phyloP scores from a whole-genome alignment of 2,797 vertebrate genomes.

The Phalanger gymnotis region DNA sequence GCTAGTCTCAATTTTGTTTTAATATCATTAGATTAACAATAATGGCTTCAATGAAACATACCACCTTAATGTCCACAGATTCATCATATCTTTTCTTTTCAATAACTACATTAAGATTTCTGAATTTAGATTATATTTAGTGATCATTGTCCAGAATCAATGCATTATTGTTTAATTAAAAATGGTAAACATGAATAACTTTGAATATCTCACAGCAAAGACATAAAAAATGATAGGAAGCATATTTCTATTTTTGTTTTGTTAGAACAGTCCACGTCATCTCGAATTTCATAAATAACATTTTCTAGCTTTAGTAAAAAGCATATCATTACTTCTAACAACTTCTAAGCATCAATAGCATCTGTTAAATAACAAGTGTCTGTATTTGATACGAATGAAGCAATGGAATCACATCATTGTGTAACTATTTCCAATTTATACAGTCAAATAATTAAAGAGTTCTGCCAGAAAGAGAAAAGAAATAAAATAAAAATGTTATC shows the following conservation, averaged over 20 bases:
- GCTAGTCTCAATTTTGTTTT: not conserved
- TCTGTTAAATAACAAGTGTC: not conserved
- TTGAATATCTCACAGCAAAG: not conserved
- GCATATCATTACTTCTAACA: not conserved
- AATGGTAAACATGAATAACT: constrained; percentile 30
- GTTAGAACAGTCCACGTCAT: not conserved
- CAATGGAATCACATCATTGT: not conserved
- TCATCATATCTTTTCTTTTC: constrained; percentile 33
- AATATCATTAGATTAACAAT: constrained; percentile 38
- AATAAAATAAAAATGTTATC: not conserved
- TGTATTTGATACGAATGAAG: not conserved
- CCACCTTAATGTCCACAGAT: constrained; percentile 8
- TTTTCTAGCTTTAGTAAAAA: constrained; percentile 8
- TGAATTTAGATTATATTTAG: constrained; percentile 55
- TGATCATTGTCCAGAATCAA: not conserved
- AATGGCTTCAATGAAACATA: constrained; percentile 4
- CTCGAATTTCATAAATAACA: constrained; percentile 38
- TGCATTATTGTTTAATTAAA: not conserved
- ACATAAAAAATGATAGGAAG: constrained; percentile 21
- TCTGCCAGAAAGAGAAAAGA: not conserved
- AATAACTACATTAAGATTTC: constrained; percentile 13
- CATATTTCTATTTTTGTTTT: not conserved
- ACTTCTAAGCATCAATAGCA: not conserved
- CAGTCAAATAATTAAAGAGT: not conserved
- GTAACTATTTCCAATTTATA: not conserved